A percentile compares a stretch with the other conserved stretches of the same genome.
Conservation (phyloP, 2,113 vertebrate species). For the Vombatus ursinus region DNA sequence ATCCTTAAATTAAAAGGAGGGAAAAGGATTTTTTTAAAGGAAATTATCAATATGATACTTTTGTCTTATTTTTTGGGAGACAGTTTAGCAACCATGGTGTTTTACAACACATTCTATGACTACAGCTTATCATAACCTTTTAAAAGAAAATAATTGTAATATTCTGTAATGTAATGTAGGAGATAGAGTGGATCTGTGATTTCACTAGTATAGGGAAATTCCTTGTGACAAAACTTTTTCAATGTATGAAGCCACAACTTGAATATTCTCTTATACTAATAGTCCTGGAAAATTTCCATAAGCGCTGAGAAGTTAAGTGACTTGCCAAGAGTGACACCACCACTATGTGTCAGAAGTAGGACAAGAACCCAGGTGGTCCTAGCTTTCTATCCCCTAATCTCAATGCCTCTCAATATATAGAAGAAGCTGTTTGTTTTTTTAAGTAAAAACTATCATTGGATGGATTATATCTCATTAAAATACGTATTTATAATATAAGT, state of each 20-base stretch:
- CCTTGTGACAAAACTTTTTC: not conserved
- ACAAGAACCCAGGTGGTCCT: not conserved
- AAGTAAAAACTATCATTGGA: slow-evolving; percentile 15
- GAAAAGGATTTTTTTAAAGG: not conserved
- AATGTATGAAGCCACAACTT: not conserved
- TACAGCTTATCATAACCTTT: not conserved
- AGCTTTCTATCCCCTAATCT: not conserved
- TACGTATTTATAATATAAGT: slow-evolving; percentile 30
- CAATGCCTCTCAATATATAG: not conserved
- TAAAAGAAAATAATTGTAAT: slow-evolving; percentile 39
- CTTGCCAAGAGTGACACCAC: not conserved
- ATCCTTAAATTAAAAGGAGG: not conserved
- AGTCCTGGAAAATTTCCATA: not conserved
- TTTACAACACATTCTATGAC: not conserved
- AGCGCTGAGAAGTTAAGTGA: not conserved
- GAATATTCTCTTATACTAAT: not conserved
- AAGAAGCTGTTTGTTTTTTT: not conserved
- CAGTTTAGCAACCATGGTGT: not conserved
- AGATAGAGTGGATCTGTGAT: not conserved
- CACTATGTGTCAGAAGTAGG: not conserved
- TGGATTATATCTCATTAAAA: not conserved
- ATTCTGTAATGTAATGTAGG: slow-evolving; percentile 22
- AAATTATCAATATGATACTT: not conserved
- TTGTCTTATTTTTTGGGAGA: slow-evolving; percentile 8
- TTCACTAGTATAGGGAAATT: not conserved